Evolutionary conservation across 2,797 vertebrate species (phyloP), one percentile per base, ranked within the genome.

Genomic region (Poecile montanus): DNA sequence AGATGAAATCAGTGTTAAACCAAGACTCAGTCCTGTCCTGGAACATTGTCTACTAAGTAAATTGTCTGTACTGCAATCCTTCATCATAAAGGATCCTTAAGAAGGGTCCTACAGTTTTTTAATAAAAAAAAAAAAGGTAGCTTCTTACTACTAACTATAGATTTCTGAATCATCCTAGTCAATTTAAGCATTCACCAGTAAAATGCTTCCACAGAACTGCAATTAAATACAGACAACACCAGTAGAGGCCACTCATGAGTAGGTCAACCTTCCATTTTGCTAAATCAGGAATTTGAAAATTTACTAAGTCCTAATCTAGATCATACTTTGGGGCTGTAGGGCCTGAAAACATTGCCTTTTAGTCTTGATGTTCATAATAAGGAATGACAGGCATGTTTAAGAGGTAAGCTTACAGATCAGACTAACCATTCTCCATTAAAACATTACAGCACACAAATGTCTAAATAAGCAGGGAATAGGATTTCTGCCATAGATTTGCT

Each of bases 201-300:
- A 40, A 96, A 95, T 82, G 92, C 91, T 92, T 89, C 34, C 63
- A 79, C 9, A 65, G 57, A 87, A 85, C 82, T 76, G 32, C 72
- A 89, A 50, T 66, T 73, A 81, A 77, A 63, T 36, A 80, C 2
- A 82, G 58, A 85, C 60, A 90, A 85, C 77, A 85, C 81, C 74
- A 89, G 72, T 30, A 94, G 88, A 93, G 91, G 92, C 32, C 84
- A 68, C 81, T 92, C 83, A 66, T 15, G 79, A 97, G 73, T 72
- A 86, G 25, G 51, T 89, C 51, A 80, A 16, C 48, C 70, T 88
- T 75, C 48, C 47, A 65, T 77, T 91, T 85, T 74, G 19, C 44
- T 18, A 42, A 62, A 1, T 66, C 42, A 81, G 13, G 40, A 63
- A 78, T 58, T 76, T 53, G n/a, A 57, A 72, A 81, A 73, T 38